phyloP scores from a whole-genome alignment of 2,888 invertebrate species.

The Lycocerus yunnanus region DNA sequence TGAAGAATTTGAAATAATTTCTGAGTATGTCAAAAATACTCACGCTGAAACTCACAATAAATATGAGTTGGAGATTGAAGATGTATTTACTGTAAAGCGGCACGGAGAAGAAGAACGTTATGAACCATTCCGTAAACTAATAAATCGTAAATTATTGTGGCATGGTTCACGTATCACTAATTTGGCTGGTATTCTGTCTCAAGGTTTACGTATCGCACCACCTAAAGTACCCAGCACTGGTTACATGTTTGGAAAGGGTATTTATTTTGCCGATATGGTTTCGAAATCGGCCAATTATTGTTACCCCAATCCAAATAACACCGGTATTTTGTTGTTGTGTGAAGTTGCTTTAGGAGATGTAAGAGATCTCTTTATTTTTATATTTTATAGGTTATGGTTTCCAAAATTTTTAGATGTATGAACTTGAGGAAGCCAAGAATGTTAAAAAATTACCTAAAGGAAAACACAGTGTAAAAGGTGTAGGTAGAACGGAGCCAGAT shows the following conservation, averaged over 20 bases:
- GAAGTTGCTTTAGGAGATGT: conserved; percentile 96
- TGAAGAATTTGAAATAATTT: conserved; percentile 75
- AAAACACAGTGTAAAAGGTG: conserved; percentile 87
- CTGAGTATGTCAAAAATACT: conserved; percentile 85
- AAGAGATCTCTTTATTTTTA: conserved; percentile 39
- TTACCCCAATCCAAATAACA: conserved; percentile 68
- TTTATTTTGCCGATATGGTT: conserved; percentile 98
- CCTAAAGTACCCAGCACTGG: conserved; percentile 95
- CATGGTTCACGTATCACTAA: conserved; percentile 96
- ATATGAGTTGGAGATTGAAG: conserved; percentile 71
- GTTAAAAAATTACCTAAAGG: conserved; percentile 79
- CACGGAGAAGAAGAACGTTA: conserved; percentile 78
- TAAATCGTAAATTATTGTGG: conserved; percentile 89
- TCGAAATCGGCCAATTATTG: conserved; percentile 98
- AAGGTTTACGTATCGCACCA: conserved; percentile 93
- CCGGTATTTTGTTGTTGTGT: conserved; percentile 88
- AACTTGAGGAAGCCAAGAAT: conserved; percentile 72
- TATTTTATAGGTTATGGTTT: conserved; percentile 3
- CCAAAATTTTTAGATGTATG: conserved; percentile 64
- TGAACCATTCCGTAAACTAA: conserved; percentile 85
- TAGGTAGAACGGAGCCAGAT: conserved; percentile 85
- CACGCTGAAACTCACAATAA: conserved; percentile 87
- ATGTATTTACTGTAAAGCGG: conserved; percentile 74
- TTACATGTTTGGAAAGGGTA: conserved; percentile 98
- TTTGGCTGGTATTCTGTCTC: conserved; percentile 92